Percentiles rank a stretch among this genome's conserved stretches.
Evolutionary conservation across 1,140 invertebrate species (phyloP).

Genomic region (Myzus persicae): DNA sequence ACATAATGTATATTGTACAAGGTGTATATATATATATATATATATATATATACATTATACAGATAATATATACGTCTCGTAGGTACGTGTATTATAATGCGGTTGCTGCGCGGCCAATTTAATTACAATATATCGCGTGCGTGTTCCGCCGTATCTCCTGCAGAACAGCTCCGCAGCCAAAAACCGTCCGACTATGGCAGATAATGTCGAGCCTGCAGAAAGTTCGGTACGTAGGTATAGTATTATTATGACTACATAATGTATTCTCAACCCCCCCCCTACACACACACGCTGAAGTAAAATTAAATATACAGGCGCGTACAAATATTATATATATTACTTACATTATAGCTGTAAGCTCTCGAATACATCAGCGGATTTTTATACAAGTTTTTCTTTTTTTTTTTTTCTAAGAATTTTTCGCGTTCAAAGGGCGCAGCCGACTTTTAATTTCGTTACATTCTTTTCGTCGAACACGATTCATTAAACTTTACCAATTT

Average conservation of each 20-base stretch:
- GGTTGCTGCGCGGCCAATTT: neutral
- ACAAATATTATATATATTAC: neutral
- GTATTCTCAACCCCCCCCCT: too few species aligned
- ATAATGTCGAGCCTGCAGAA: neutral
- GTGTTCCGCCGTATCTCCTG: neutral
- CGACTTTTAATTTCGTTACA: neutral
- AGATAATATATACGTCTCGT: neutral
- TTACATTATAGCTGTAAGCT: neutral
- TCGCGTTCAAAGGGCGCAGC: neutral
- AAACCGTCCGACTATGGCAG: neutral
- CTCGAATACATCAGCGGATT: neutral
- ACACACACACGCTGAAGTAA: neutral
- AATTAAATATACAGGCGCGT: neutral
- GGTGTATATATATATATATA: too few species aligned
- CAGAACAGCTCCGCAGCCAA: neutral
- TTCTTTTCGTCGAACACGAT: neutral
- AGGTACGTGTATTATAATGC: neutral
- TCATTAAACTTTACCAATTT: neutral
- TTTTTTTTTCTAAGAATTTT: neutral
- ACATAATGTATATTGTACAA: too few species aligned
- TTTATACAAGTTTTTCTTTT: neutral
- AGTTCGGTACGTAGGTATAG: neutral
- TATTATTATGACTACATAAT: too few species aligned
- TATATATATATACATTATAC: neutral
- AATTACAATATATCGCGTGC: conserved; percentile 1